Conservation (phyloP, 2,113 vertebrate genomes). For the Ranitomeya imitator region DNA sequence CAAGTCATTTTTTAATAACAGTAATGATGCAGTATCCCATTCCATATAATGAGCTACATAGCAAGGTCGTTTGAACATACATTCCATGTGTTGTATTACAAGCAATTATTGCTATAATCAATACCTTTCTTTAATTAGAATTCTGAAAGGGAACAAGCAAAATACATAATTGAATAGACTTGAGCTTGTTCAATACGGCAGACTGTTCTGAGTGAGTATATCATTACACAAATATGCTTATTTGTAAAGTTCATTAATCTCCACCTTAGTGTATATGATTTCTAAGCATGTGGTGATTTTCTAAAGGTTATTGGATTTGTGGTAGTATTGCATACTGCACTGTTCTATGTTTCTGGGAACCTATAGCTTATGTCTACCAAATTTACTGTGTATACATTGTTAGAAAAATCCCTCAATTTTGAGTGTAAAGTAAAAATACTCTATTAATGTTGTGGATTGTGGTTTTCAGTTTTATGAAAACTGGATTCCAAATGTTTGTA, state of each 20-base stretch:
- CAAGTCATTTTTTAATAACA: neutral
- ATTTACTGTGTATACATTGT: too few species aligned
- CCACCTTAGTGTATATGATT: neutral
- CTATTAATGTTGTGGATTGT: too few species aligned
- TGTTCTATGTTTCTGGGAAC: too few species aligned
- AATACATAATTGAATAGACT: conserved; percentile 27
- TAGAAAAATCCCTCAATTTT: too few species aligned
- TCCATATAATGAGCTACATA: conserved; percentile 6
- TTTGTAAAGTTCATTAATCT: conserved; percentile 8
- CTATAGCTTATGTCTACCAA: too few species aligned
- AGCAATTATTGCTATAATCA: conserved; percentile 44
- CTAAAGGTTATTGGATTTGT: neutral
- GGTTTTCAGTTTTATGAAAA: too few species aligned
- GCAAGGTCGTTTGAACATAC: conserved; percentile 40
- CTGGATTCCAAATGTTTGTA: too few species aligned
- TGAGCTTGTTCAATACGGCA: conserved; percentile 17
- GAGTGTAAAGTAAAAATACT: too few species aligned
- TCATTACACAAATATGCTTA: conserved; percentile 22
- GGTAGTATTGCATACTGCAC: neutral
- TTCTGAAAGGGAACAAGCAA: conserved; percentile 29
- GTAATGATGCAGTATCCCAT: conserved; percentile 14
- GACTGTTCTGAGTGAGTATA: neutral
- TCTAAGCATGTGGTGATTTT: neutral
- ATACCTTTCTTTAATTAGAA: conserved; percentile 39
- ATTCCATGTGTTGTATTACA: conserved; percentile 43